Base-by-base conservation (phyloP, 1,140 invertebrate species). In the Bursaphelenchus mucronatus region DNA sequence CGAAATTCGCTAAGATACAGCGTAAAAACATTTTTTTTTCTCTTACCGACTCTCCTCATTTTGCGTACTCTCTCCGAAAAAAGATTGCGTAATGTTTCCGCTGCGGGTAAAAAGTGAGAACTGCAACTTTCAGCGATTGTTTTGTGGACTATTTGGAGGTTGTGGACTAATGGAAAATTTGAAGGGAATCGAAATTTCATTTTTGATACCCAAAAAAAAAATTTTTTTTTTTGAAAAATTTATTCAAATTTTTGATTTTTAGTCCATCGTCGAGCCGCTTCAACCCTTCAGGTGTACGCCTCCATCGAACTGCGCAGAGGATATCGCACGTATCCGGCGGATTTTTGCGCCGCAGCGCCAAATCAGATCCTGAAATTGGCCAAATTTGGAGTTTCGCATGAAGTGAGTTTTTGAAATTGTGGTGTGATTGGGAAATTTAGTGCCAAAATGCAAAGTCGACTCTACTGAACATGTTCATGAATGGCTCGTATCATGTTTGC, bases 181-280 rank as follows among this genome's bases (percentile, higher is more conserved):
- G 30, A 30, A 1, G 30, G 30, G 5, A 30, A 30, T 30, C 30
- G 1, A 5, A 30, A 5, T 5, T 30, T 30, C 5, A 30, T 30
- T 30, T 30, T 30, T 3, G 30, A 5, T 30, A 30, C 5, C 30
- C 1, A 30, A 30, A 30, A 30, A 30, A n/a, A n/a, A n/a, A n/a
- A n/a, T n/a, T n/a, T n/a, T n/a, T 55, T n/a, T 39, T 39, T 40
- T 59, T 59, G 13, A 59, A 59, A 39, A 2, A 57, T 59, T 44
- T 55, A 2, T 55, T 21, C 15, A 11, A 44, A n/a, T 40, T 40
- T 11, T 40, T 3, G 41, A 39, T 44, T 50, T 59, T 59, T 50
- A 59, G 57, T 59, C 40, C 47, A 50, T 39, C 19, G 57, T 13
- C 54, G 39, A 44, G 15, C 41, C 54, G 54, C 54, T 4, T n/a